Evolutionary conservation across 2,797 vertebrate species (phyloP).

Genomic region (Alca torda): DNA sequence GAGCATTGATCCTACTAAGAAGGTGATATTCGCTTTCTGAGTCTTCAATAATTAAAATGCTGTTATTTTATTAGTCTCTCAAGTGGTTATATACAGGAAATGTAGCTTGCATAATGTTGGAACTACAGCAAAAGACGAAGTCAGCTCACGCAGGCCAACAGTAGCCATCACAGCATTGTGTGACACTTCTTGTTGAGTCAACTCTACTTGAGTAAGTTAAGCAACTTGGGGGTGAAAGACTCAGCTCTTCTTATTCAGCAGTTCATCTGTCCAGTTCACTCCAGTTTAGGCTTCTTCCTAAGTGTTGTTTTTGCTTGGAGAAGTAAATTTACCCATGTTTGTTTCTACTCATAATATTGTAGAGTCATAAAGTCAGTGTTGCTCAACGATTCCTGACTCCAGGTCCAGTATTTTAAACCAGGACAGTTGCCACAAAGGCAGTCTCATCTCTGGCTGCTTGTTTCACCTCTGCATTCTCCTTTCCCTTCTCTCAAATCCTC

Average conservation of each 20-base stretch:
- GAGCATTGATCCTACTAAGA: not conserved
- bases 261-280: not conserved
- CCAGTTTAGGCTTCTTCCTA: not conserved
- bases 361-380: not conserved
- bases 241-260: not conserved
- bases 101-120: not conserved
- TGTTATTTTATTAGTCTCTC: not conserved
- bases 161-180: not conserved
- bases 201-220: not conserved
- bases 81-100: not conserved
- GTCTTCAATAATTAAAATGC: not conserved
- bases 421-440: not conserved
- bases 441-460: not conserved
- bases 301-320: slow-evolving; percentile 16
- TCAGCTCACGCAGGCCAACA: not conserved
- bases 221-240: not conserved
- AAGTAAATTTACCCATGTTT: slow-evolving; percentile 7
- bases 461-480: not conserved
- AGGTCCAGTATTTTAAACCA: not conserved
- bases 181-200: not conserved
- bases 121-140: not conserved
- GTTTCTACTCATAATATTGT: not conserved
- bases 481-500: not conserved
- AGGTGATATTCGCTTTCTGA: not conserved
- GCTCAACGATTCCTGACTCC: not conserved